A percentile compares a stretch with the other conserved stretches of the same genome.
Evolutionary conservation across 2,888 invertebrate genomes (phyloP).

Genomic region (Eupeodes latifasciatus): DNA sequence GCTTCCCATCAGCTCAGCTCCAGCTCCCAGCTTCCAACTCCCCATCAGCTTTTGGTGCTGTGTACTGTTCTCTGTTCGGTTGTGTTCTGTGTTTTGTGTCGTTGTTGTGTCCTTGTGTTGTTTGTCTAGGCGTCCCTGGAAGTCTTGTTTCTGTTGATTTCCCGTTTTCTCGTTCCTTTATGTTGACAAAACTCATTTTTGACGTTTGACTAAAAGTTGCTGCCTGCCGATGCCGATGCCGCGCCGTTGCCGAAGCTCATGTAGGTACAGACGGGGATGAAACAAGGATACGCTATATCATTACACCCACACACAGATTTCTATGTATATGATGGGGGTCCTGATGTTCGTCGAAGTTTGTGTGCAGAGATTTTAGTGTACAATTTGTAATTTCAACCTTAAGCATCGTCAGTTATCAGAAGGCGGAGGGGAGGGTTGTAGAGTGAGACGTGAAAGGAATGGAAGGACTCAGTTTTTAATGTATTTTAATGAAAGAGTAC

Average conservation of each 20-base stretch:
- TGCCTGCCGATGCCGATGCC: constrained; percentile 24
- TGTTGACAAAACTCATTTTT: constrained; percentile 75
- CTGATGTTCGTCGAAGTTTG: background rate
- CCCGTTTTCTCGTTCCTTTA: constrained; percentile 35
- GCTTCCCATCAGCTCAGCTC: background rate
- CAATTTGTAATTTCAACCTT: constrained; percentile 46
- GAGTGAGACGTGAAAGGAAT: background rate
- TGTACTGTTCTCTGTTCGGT: background rate
- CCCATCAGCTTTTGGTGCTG: background rate
- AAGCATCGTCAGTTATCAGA: background rate
- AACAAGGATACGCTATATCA: constrained; percentile 45
- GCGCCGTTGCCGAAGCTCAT: too few relatives aligned
- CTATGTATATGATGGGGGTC: constrained; percentile 31
- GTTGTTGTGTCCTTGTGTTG: constrained; percentile 43
- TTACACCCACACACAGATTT: constrained; percentile 24
- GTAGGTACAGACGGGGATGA: too few relatives aligned
- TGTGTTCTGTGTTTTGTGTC: background rate
- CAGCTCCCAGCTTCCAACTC: background rate
- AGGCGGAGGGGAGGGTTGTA: background rate
- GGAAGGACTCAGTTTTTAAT: constrained; percentile 27
- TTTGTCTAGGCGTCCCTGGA: constrained; percentile 30
- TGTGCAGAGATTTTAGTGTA: constrained; percentile 7
- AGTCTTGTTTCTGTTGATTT: constrained; percentile 55
- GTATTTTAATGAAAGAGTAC: constrained; percentile 49
- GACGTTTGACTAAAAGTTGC: constrained; percentile 73